A percentile compares a stretch with the other conserved stretches of the same genome.
phyloP scores from a whole-genome alignment of 1,140 invertebrate genomes.

The Drosophila fuyamai region DNA sequence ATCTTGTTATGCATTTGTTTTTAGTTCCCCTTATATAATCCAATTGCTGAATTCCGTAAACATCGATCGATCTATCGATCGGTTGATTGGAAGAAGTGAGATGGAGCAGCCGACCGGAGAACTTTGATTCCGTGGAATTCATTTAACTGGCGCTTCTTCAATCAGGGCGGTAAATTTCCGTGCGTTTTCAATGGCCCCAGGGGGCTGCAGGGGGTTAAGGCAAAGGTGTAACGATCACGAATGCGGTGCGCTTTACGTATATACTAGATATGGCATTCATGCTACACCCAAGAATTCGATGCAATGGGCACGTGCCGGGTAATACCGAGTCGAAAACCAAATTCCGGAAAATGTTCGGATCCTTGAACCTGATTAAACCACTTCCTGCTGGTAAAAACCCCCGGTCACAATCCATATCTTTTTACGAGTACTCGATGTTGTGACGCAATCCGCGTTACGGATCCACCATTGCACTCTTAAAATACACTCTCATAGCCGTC shows the following conservation, averaged over 20 bases:
- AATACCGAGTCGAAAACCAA: constrained; percentile 1
- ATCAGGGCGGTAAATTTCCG: constrained; percentile 67
- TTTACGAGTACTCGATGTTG: background rate
- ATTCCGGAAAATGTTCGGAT: constrained; percentile 23
- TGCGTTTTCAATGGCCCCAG: constrained; percentile 11
- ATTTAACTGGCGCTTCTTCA: constrained; percentile 75
- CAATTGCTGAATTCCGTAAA: constrained; percentile 77
- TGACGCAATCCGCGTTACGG: constrained; percentile 30
- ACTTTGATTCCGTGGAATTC: constrained; percentile 62
- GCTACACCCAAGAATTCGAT: constrained; percentile 53
- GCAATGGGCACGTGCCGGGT: constrained; percentile 25
- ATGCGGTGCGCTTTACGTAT: constrained; percentile 22
- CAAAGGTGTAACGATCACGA: constrained; percentile 59
- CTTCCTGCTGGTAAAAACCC: constrained; percentile 22
- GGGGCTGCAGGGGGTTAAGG: background rate
- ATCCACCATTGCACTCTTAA: constrained; percentile 4
- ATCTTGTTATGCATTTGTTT: constrained; percentile 31
- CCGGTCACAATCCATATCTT: too few relatives aligned
- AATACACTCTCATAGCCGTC: background rate
- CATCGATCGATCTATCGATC: constrained; percentile 51
- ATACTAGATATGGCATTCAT: constrained; percentile 20
- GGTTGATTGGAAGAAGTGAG: constrained; percentile 41
- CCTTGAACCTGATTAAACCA: constrained; percentile 39
- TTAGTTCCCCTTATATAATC: constrained; percentile 63
- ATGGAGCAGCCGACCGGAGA: constrained; percentile 28